Evolutionary conservation across 2,113 vertebrate genomes (phyloP), one percentile per base, ranked within the genome.

Genomic region (Uropsilus gracilis): DNA sequence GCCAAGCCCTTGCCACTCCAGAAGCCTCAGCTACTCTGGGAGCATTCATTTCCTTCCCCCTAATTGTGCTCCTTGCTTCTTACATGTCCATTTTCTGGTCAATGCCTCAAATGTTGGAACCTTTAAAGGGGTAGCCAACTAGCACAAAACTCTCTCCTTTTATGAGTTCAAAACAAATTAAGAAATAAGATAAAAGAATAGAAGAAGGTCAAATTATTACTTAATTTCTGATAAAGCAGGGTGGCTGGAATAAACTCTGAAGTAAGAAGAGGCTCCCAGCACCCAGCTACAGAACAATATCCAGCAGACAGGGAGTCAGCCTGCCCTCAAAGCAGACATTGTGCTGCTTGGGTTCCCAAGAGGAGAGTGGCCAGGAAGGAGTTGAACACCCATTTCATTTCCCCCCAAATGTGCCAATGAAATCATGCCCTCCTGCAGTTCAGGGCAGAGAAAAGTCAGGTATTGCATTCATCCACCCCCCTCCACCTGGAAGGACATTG

Each of bases 81-180:
- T 11, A 34, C 57, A 24, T 78, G n/a, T 30, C 75, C 34, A 13
- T 55, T 75, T 97, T 80, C 84, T 75, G 50, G 88, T 82, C 78
- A 78, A 34, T 28, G 46, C 75, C 82, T 28, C n/a, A 39, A 39
- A 53, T 0, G 14, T 50, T 88, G 71, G 39, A 85, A 84, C 42
- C 3, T 55, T 20, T 20, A 46, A 73, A 85, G 72, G 77, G 53
- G 73, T n/a, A 34, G 42, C 50, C 85, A 80, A 59, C 93, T 48
- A 68, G 69, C 28, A 80, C 42, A n/a, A 68, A n/a, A 20, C 71
- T 48, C 55, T 26, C 72, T 86, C 44, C 82, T 92, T 76, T 78
- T 85, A 53, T 22, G 37, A 76, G 32, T 80, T 89, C 72, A 81
- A 91, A 68, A 57, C 90, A 92, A 95, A 96, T 44, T n/a, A 26